A percentile compares a stretch with the other conserved stretches of the same genome.
phyloP scores from a whole-genome alignment of 2,797 vertebrate species.

The Melanotaenia trifasciata region DNA sequence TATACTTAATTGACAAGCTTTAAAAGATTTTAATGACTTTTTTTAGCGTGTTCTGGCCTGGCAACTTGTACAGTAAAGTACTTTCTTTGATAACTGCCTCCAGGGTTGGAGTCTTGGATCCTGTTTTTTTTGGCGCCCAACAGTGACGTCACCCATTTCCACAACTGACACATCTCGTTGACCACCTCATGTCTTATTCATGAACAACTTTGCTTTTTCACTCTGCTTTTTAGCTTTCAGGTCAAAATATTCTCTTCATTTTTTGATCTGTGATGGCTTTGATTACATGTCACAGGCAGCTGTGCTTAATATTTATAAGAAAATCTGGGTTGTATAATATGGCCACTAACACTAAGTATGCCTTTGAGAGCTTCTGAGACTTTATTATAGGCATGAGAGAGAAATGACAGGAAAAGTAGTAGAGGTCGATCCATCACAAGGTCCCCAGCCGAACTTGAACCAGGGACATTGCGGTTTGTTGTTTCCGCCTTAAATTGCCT shows the following conservation, averaged over 20 bases:
- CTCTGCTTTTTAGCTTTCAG: neutral
- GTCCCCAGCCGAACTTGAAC: neutral
- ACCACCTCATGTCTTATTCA: neutral
- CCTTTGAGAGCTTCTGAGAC: conserved; percentile 1
- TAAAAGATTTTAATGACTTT: neutral
- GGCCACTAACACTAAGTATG: conserved; percentile 3
- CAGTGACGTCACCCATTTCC: neutral
- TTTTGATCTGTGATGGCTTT: neutral
- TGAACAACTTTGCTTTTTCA: neutral
- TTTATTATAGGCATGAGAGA: neutral
- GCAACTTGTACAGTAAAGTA: neutral
- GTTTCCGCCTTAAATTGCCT: conserved; percentile 9
- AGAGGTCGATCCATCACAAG: neutral
- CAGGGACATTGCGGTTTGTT: conserved; percentile 6
- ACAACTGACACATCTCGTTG: neutral
- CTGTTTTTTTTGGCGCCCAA: neutral
- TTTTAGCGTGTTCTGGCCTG: neutral
- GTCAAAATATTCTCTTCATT: neutral
- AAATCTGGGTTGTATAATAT: neutral
- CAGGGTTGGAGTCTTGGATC: neutral
- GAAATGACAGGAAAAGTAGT: conserved; percentile 4
- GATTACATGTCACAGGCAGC: conserved; percentile 2
- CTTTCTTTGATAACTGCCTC: neutral
- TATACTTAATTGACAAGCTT: neutral
- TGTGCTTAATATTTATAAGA: neutral